A percentile compares a stretch with the other conserved stretches of the same genome.
Conservation (phyloP, 1,140 invertebrate genomes). For the Drosophila tristis region DNA sequence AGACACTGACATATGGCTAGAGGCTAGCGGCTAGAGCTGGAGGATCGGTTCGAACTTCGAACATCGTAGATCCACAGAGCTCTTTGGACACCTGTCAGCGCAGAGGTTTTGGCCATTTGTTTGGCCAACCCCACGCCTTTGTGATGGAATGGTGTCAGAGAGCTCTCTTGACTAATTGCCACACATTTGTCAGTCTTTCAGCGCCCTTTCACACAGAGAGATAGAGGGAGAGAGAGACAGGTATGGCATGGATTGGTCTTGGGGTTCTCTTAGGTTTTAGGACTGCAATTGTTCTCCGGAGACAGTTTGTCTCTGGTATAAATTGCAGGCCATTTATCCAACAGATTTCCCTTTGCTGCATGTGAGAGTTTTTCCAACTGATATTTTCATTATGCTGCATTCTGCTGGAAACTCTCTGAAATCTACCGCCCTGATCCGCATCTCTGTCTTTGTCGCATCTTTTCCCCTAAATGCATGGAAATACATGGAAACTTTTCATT, state of each 20-base stretch:
- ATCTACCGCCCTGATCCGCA: conserved; percentile 56
- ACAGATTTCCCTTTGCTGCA: conserved; percentile 26
- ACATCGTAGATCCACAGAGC: background rate
- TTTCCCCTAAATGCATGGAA: conserved; percentile 57
- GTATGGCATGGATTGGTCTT: conserved; percentile 8
- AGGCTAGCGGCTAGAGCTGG: background rate
- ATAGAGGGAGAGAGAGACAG: background rate
- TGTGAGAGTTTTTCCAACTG: conserved; percentile 50
- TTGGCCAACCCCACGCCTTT: conserved; percentile 43
- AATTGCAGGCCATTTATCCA: conserved; percentile 58
- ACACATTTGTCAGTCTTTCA: conserved; percentile 73
- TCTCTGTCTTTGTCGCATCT: conserved; percentile 25
- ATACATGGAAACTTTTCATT: conserved; percentile 64
- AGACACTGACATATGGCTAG: conserved; percentile 69
- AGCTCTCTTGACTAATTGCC: conserved; percentile 63
- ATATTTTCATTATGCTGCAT: conserved; percentile 51
- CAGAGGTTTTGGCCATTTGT: conserved; percentile 63
- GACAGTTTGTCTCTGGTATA: conserved; percentile 53
- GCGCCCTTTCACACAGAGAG: conserved; percentile 18
- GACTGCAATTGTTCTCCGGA: conserved; percentile 46
- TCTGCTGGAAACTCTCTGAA: conserved; percentile 37
- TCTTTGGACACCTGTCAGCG: conserved; percentile 50
- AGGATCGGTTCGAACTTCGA: conserved; percentile 6
- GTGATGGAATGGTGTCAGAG: conserved; percentile 76
- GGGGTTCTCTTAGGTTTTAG: background rate